A percentile compares a stretch with the other conserved stretches of the same genome.
These are phyloP conservation scores for Rhagologus leucostigma DNA, from an alignment of 2,113 vertebrate species.

Conservation along the genomic window DNA sequence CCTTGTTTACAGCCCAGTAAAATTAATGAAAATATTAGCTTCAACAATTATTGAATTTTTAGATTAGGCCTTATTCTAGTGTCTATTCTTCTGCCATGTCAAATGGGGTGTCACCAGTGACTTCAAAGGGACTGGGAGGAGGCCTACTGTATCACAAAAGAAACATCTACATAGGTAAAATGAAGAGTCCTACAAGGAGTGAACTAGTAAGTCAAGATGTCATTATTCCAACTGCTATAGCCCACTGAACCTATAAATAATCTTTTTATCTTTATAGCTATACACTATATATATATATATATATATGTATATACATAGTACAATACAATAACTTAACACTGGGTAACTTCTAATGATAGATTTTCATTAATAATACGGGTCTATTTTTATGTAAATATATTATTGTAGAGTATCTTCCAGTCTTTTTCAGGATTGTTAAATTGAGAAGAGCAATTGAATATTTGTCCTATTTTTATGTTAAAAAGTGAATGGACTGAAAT, in stretches of 20 bases:
- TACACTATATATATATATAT: background rate
- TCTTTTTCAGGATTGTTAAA: constrained; percentile 79
- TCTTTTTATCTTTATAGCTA: background rate
- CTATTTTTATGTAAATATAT: constrained; percentile 83
- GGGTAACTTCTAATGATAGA: constrained; percentile 76
- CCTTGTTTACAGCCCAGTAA: background rate
- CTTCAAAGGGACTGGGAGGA: background rate
- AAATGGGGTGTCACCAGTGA: background rate
- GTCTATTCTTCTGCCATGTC: background rate
- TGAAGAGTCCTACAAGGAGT: background rate
- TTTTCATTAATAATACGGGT: constrained; percentile 88
- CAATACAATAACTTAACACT: constrained; percentile 65
- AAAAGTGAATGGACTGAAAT: constrained; percentile 83
- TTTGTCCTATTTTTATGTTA: constrained; percentile 87
- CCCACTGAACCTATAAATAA: background rate
- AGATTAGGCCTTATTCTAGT: background rate
- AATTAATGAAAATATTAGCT: background rate
- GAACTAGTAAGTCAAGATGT: background rate
- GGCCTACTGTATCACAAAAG: background rate
- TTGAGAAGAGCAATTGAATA: constrained; percentile 76
- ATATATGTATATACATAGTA: background rate
- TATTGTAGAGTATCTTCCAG: constrained; percentile 80
- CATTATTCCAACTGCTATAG: background rate
- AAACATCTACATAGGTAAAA: background rate
- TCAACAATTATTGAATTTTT: background rate